phyloP scores from a whole-genome alignment of 2,888 invertebrate species.

The Chrysomela aeneicollis region DNA sequence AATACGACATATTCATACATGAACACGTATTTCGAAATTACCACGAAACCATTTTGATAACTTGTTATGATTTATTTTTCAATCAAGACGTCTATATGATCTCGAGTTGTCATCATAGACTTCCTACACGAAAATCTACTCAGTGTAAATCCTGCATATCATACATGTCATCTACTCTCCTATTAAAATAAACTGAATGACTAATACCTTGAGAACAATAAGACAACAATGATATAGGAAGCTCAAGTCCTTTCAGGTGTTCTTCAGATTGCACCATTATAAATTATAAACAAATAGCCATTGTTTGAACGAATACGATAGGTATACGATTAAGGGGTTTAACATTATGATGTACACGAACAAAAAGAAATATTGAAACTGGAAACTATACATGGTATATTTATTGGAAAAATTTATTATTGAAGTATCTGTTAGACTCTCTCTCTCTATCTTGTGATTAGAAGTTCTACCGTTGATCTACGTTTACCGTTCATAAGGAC shows the following conservation, averaged over 20 bases:
- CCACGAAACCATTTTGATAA: neutral
- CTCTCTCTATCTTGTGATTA: no score
- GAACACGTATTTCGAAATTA: neutral
- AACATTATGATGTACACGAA: neutral
- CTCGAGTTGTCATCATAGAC: neutral
- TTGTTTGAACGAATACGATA: constrained; percentile 2
- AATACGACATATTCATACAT: no score
- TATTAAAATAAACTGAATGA: constrained; percentile 26
- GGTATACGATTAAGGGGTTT: neutral
- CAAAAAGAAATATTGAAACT: neutral
- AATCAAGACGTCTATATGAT: constrained; percentile 5
- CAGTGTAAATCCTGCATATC: constrained; percentile 6
- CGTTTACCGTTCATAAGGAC: no score
- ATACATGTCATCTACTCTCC: constrained; percentile 21
- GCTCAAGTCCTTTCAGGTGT: constrained; percentile 28
- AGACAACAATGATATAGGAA: constrained; percentile 20
- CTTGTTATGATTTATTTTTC: neutral
- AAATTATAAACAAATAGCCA: constrained; percentile 16
- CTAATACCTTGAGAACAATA: constrained; percentile 25
- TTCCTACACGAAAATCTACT: constrained; percentile 5
- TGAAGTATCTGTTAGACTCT: no score
- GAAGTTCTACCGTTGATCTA: no score
- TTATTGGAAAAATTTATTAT: no score
- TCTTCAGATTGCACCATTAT: constrained; percentile 25
- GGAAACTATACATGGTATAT: no score